Evolutionary conservation across 2,113 vertebrate species (phyloP).

Genomic region (Mungos mungo): DNA sequence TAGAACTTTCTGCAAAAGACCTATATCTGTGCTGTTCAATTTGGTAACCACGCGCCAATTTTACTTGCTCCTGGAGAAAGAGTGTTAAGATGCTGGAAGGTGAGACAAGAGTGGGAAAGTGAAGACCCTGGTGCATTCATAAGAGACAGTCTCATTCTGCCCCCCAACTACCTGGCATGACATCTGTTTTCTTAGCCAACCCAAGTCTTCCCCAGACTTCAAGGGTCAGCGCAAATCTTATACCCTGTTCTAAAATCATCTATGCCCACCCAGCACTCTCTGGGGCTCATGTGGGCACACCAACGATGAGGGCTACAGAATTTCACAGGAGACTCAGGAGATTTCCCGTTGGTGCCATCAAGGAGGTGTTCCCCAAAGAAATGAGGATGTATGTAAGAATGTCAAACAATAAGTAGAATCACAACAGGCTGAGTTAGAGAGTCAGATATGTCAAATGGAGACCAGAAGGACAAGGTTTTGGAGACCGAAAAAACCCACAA

Average conservation of each 20-base stretch:
- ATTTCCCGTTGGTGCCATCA: neutral
- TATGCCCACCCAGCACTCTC: neutral
- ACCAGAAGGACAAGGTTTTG: neutral
- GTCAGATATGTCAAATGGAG: neutral
- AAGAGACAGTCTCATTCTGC: rapidly evolving
- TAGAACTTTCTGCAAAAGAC: neutral
- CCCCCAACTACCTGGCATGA: neutral
- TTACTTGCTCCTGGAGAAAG: neutral
- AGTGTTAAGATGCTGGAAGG: neutral
- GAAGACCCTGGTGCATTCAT: neutral
- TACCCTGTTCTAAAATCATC: no score
- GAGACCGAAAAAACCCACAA: no score
- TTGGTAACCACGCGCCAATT: neutral
- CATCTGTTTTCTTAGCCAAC: neutral
- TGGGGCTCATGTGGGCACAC: neutral
- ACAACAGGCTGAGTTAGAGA: neutral
- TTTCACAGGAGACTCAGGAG: neutral
- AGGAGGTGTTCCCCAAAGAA: neutral
- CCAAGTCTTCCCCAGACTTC: neutral
- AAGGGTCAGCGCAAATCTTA: neutral
- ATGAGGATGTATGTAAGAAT: neutral
- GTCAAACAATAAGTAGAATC: neutral
- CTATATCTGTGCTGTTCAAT: neutral
- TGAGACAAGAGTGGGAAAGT: neutral
- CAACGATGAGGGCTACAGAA: neutral